Base-by-base conservation (phyloP, 2,113 vertebrate genomes). In the Sylvietta virens region DNA sequence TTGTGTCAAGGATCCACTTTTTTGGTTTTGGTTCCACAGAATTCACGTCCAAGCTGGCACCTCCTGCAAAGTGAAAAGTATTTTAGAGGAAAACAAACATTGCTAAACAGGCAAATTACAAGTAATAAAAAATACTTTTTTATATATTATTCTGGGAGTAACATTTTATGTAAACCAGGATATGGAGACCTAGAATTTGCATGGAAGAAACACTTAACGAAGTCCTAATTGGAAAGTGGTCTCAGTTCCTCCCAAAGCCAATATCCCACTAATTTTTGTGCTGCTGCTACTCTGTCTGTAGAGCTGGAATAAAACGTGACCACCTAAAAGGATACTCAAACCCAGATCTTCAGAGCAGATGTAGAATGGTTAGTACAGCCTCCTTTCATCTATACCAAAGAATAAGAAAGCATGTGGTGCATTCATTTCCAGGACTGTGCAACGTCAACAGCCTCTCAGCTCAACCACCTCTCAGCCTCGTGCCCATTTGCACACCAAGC, bases 1-100 rank as follows among this genome's bases (percentile, higher is more conserved):
- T 98, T 27, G 97, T 98, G 69, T 99, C 98, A 96, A 98, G 97
- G 86, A 99, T 99, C 98, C 98, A 99, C 53, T 98, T 98, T 50
- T 97, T 97, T 10, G 98, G 98, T 92, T 99, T 99, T 42, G 98
- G 94, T 66, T 98, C 98, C 42, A 98, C 98, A 22, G 98, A 98
- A 95, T 98, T 98, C 66, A 99, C 96, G 58, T 99, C 98, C 91
- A 99, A 90, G 76, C 98, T 97, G 39, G 98, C 98, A n/a, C 98
- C 98, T 4, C 98, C 98, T 99, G 76, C 24, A 88, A 91, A 62
- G 21, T 42, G 11, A 81, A 84, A 85, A 85, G 8, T 33, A 71
- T 82, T 40, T 42, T 30, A 69, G 16, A 71, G 30, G 4, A 58
- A 84, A 94, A 30, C 7, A 81, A 57, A 7, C 3, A 45, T 18